Conservation (phyloP, 2,888 invertebrate genomes). For the Eristalis pertinax region DNA sequence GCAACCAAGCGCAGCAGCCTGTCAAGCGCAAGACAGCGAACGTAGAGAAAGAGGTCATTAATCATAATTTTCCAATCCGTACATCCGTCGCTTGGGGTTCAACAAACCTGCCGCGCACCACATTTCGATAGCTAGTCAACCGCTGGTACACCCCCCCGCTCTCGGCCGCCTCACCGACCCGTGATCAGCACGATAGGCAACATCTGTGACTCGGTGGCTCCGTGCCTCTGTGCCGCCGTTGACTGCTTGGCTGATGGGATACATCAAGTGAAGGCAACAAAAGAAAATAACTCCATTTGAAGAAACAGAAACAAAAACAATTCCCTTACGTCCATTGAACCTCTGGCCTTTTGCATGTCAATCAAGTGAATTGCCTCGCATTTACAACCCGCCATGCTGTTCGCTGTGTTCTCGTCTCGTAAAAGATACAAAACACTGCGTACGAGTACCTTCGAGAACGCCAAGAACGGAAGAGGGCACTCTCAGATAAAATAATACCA, state of each 20-base stretch:
- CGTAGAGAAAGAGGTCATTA: neutral
- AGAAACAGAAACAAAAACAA: constrained; percentile 17
- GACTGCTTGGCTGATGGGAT: neutral
- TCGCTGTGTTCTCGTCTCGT: neutral
- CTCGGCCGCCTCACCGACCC: neutral
- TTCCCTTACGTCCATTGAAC: constrained; percentile 36
- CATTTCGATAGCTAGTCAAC: neutral
- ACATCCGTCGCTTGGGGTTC: neutral
- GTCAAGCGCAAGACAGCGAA: neutral
- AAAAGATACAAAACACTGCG: constrained; percentile 22
- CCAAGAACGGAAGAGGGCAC: constrained; percentile 56
- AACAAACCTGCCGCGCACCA: neutral
- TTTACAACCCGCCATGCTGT: constrained; percentile 28
- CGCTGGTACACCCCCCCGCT: neutral
- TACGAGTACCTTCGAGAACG: constrained; percentile 14
- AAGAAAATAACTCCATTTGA: constrained; percentile 37
- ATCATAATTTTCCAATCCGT: neutral
- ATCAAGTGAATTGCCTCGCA: constrained; percentile 61
- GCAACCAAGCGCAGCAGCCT: neutral
- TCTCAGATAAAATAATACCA: constrained; percentile 52
- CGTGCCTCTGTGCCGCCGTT: too few species aligned
- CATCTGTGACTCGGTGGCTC: neutral
- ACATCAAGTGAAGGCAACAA: neutral
- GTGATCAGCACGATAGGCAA: neutral
- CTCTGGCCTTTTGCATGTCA: constrained; percentile 62